Conservation (phyloP, 1,140 invertebrate species). For the Psilanteris sp. region DNA sequence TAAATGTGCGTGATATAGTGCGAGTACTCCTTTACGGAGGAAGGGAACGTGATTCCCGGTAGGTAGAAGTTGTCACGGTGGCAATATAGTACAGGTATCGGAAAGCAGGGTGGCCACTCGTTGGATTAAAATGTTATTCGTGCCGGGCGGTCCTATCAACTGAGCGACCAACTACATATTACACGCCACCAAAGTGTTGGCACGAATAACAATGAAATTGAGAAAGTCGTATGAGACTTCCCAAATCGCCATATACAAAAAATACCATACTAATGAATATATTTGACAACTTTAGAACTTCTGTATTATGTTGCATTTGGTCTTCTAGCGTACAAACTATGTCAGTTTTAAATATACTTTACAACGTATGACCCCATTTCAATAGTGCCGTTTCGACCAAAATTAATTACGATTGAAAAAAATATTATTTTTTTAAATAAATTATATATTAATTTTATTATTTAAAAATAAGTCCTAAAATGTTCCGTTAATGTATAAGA, state of each 20-base stretch:
- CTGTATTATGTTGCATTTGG: slow-evolving; percentile 10
- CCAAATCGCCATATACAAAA: slow-evolving; percentile 12
- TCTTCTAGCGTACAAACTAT: too few relatives aligned
- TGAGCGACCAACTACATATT: slow-evolving; percentile 64
- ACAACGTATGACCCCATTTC: too few relatives aligned
- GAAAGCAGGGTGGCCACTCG: slow-evolving; percentile 62
- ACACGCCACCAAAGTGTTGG: slow-evolving; percentile 56
- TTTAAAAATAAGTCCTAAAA: too few relatives aligned
- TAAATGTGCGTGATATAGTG: slow-evolving; percentile 56
- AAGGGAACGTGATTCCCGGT: slow-evolving; percentile 48
- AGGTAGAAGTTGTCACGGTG: slow-evolving; percentile 64
- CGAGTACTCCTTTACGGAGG: slow-evolving; percentile 31
- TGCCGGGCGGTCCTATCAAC: slow-evolving; percentile 69
- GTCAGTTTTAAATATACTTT: too few relatives aligned
- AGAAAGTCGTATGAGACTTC: slow-evolving; percentile 45
- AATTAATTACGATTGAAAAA: too few relatives aligned
- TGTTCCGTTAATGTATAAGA: too few relatives aligned
- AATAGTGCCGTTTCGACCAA: too few relatives aligned
- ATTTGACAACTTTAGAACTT: slow-evolving; percentile 40
- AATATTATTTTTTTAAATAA: too few relatives aligned
- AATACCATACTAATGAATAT: slow-evolving; percentile 42
- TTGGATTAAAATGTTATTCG: slow-evolving; percentile 69
- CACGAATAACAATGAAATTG: slow-evolving; percentile 58
- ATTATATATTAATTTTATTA: too few relatives aligned
- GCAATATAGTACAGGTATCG: slow-evolving; percentile 60